Conservation (phyloP, 2,113 vertebrate genomes). For the Oplegnathus fasciatus region DNA sequence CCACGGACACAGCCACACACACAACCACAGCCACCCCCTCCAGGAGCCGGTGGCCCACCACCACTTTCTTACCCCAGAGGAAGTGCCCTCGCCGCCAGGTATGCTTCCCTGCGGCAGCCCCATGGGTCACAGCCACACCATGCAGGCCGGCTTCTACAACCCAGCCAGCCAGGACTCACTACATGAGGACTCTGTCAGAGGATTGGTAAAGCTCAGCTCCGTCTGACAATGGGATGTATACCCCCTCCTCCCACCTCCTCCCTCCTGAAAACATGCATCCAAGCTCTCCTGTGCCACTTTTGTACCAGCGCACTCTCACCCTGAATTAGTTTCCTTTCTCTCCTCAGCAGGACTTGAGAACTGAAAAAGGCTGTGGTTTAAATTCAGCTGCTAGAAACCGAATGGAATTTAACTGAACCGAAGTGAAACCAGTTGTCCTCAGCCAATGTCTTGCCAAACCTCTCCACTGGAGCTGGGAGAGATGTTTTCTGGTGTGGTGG, state of each 20-base stretch:
- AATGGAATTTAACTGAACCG: conserved; percentile 22
- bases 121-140: conserved; percentile 90
- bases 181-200: conserved; percentile 96
- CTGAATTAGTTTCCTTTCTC: background rate
- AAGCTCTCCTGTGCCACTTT: conserved; percentile 55
- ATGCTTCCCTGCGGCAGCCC: conserved; percentile 91
- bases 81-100: conserved; percentile 91
- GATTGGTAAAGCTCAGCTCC: conserved; percentile 97
- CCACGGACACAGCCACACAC: conserved; percentile 64
- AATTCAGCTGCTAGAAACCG: conserved; percentile 63
- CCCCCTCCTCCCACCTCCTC: background rate
- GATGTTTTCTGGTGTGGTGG: conserved; percentile 25
- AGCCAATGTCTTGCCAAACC: conserved; percentile 62
- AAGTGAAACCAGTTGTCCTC: conserved; percentile 45
- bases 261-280: conserved; percentile 28
- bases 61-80: conserved; percentile 95
- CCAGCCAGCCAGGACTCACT: conserved; percentile 96
- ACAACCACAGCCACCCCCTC: conserved; percentile 84
- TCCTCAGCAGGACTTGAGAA: conserved; percentile 31
- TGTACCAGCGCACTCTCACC: conserved; percentile 22
- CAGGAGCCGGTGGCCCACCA: conserved; percentile 84
- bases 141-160: conserved; percentile 89
- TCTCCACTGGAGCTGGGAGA: conserved; percentile 23
- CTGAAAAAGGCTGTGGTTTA: conserved; percentile 39
- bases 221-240: conserved; percentile 85